Percentiles rank a stretch among this genome's conserved stretches.
phyloP scores from a whole-genome alignment of 1,140 invertebrate species.

The Drosophila tani region DNA sequence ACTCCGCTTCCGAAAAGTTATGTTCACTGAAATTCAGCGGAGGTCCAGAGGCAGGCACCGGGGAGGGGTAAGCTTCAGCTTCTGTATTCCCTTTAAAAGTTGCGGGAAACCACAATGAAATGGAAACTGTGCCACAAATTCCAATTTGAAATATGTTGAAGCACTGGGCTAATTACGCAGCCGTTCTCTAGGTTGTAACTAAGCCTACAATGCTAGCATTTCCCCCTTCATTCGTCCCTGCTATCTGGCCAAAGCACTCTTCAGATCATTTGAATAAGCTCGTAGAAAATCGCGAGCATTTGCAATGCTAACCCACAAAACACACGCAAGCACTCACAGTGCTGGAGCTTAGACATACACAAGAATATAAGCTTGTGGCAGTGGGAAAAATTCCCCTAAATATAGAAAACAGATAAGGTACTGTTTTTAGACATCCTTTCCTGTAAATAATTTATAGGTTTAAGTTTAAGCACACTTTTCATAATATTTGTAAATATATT shows the following conservation, averaged over 20 bases:
- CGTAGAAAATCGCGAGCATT: slow-evolving; percentile 49
- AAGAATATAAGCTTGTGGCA: neutral
- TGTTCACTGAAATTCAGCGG: neutral
- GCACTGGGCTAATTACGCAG: slow-evolving; percentile 35
- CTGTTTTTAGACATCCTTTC: neutral
- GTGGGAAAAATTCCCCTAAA: neutral
- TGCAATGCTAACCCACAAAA: slow-evolving; percentile 49
- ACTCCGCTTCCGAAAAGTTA: slow-evolving; percentile 8
- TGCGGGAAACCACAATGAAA: slow-evolving; percentile 24
- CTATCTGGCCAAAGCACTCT: slow-evolving; percentile 54
- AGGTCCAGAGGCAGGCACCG: too few species aligned
- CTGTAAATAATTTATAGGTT: neutral
- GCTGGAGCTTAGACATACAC: slow-evolving; percentile 1
- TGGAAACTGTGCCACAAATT: slow-evolving; percentile 32
- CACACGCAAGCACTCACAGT: slow-evolving; percentile 4
- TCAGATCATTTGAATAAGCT: slow-evolving; percentile 61
- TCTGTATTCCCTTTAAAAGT: slow-evolving; percentile 12
- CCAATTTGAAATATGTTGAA: slow-evolving; percentile 15
- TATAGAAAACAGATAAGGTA: neutral
- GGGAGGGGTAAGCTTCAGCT: neutral
- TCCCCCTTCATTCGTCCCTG: neutral
- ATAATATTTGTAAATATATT: neutral
- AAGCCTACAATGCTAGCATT: neutral
- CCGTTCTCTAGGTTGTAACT: slow-evolving; percentile 11
- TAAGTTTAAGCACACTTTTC: neutral